Conservation (phyloP, 30 jellyfish, hydroid and myxozoan species). For the Aurelia aurita region DNA sequence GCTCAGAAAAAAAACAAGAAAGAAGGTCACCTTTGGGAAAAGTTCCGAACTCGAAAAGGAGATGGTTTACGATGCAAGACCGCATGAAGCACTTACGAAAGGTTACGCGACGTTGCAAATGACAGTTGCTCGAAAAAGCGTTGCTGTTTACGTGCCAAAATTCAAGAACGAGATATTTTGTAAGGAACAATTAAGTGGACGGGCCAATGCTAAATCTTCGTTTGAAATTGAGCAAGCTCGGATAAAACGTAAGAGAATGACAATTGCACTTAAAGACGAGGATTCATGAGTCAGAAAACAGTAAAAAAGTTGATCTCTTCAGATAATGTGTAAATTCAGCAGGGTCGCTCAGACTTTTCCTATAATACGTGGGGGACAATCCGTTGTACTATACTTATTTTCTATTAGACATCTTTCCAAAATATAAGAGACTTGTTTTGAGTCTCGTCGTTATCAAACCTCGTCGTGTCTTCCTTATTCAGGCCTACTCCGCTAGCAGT, state of each 20-base stretch:
- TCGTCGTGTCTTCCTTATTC: too few species aligned
- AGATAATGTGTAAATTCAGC: too few species aligned
- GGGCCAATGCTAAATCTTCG: conserved; percentile 24
- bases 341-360: too few species aligned
- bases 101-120: conserved; percentile 63
- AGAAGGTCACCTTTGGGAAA: conserved; percentile 6
- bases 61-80: conserved; percentile 74
- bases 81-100: conserved; percentile 47
- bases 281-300: too few species aligned
- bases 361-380: too few species aligned
- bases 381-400: too few species aligned
- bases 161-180: conserved; percentile 19
- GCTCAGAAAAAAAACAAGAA: background rate
- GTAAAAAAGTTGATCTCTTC: too few species aligned
- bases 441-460: too few species aligned
- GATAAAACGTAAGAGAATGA: background rate
- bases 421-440: too few species aligned
- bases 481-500: too few species aligned
- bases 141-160: conserved; percentile 38
- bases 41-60: conserved; percentile 47
- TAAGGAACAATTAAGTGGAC: conserved; percentile 15
- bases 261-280: too few species aligned
- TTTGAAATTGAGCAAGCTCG: conserved; percentile 20
- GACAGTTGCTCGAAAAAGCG: conserved; percentile 57
- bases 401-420: too few species aligned